Evolutionary conservation across 2,888 invertebrate species (phyloP).

Genomic region (Athrips mouffetella): DNA sequence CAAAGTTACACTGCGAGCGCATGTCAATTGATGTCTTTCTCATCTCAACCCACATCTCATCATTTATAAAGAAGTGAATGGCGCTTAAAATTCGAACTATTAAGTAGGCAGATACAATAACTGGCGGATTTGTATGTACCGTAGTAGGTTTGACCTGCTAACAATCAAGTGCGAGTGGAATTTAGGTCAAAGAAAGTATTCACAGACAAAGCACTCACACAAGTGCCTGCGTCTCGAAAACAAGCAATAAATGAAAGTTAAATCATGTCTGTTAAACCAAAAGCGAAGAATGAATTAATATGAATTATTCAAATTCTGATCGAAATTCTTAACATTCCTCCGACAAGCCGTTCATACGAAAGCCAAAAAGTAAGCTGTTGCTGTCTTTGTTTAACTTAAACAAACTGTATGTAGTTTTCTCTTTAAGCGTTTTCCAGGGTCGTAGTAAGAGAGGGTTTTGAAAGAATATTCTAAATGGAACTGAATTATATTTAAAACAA

Average conservation of each 20-base stretch:
- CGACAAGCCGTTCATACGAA: neutral
- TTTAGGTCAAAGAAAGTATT: constrained; percentile 10
- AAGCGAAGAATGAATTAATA: neutral
- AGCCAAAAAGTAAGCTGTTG: neutral
- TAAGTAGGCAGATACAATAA: too few species aligned
- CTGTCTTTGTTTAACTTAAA: neutral
- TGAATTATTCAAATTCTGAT: neutral
- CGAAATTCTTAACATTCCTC: neutral
- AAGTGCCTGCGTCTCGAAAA: neutral
- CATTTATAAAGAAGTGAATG: too few species aligned
- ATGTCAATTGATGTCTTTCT: too few species aligned
- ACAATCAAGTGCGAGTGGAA: neutral
- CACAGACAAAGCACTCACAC: neutral
- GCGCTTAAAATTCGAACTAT: too few species aligned
- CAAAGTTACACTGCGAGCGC: too few species aligned
- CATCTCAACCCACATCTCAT: too few species aligned
- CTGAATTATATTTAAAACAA: too few species aligned
- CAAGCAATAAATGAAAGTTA: neutral
- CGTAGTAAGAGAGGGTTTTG: neutral
- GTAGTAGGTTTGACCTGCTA: neutral
- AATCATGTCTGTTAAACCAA: neutral
- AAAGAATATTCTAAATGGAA: neutral
- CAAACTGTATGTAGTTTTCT: neutral
- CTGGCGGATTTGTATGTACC: neutral
- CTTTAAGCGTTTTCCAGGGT: neutral